Conservation (phyloP, 2,113 vertebrate species). For the Casuarius casuarius region DNA sequence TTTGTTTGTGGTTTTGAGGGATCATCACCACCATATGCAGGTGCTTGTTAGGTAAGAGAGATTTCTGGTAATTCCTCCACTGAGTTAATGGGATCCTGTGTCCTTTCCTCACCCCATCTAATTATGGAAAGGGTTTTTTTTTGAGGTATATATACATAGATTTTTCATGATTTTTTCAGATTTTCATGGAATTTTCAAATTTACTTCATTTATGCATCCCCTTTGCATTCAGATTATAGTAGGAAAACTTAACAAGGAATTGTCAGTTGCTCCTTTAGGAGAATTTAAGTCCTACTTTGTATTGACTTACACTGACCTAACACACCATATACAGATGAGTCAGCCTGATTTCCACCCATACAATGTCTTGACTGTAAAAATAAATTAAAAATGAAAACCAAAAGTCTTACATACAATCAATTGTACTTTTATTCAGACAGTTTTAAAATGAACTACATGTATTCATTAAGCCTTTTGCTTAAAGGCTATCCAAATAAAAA, state of each 20-base stretch:
- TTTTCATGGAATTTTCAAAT: too few species aligned
- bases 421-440: slow-evolving; percentile 23
- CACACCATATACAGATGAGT: neutral
- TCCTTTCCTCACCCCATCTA: neutral
- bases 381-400: slow-evolving; percentile 7
- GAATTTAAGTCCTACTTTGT: neutral
- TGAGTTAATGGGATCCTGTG: neutral
- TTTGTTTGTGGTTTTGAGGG: neutral
- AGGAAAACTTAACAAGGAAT: neutral
- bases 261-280: neutral
- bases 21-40: neutral
- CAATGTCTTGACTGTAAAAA: neutral
- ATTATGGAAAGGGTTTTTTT: neutral
- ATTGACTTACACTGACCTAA: neutral
- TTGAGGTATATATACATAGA: neutral
- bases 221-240: neutral
- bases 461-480: neutral
- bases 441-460: neutral
- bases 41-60: neutral
- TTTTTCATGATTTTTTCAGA: neutral
- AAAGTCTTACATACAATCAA: neutral
- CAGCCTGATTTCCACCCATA: neutral
- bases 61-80: neutral
- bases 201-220: neutral
- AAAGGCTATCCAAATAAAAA: neutral